Evolutionary conservation across 2,797 vertebrate species (phyloP).

Genomic region (Xenopus petersii): DNA sequence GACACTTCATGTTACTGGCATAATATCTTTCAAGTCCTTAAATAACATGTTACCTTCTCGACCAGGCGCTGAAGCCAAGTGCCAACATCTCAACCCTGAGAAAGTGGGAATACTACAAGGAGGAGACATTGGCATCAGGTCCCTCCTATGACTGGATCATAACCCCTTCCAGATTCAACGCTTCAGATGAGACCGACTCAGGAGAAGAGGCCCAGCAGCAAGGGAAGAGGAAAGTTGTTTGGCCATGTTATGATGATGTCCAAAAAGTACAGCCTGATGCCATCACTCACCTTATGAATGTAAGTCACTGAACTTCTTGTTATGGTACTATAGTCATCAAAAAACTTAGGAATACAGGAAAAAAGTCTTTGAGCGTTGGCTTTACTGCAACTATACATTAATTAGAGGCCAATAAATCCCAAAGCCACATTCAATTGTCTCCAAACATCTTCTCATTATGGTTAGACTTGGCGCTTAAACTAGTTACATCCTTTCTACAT

Average conservation of each 20-base stretch:
- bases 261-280: conserved; percentile 83
- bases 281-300: conserved; percentile 86
- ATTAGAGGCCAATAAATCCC: too few species aligned
- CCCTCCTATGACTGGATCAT: conserved; percentile 90
- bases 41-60: conserved; percentile 24
- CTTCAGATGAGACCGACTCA: conserved; percentile 70
- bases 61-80: conserved; percentile 83
- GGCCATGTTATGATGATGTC: conserved; percentile 90
- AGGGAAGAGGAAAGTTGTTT: conserved; percentile 87
- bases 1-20: background rate
- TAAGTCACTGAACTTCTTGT: conserved; percentile 61
- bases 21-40: conserved; percentile 10
- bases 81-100: conserved; percentile 82
- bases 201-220: conserved; percentile 59
- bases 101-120: conserved; percentile 92
- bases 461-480: too few species aligned
- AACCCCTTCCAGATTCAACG: conserved; percentile 66
- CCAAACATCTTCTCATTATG: too few species aligned
- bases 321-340: too few species aligned
- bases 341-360: too few species aligned
- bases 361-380: too few species aligned
- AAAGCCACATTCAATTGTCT: too few species aligned
- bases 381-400: too few species aligned
- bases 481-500: too few species aligned
- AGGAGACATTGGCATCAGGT: conserved; percentile 89